Base-by-base conservation (phyloP, 1,140 invertebrate species). In the Eumeta japonica region DNA sequence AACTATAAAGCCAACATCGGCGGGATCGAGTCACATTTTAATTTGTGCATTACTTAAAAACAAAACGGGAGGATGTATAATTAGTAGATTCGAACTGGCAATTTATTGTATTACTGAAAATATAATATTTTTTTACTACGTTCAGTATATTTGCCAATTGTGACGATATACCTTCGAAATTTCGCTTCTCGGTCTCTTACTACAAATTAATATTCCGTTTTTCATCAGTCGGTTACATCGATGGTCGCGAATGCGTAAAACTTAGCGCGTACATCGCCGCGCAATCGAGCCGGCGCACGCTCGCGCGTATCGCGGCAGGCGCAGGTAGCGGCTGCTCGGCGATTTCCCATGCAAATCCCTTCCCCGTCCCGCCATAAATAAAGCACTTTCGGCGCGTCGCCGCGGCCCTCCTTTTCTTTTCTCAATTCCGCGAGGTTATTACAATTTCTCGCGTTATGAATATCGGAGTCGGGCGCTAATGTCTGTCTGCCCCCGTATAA, bases 361-460 rank as follows among this genome's bases (percentile, higher is more conserved):
- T 52, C 51, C 60, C 59, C 50, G 50, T 59, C 58, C 59, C 54
- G 43, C 46, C 45, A 36, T 36, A 36, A 36, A 36, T 36, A 36
- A 24, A 14, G 20, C 27, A 20, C 11, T 20, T 10, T 38, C 16
- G 28, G n/a, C n/a, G n/a, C n/a, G n/a, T n/a, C n/a, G n/a, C n/a
- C n/a, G n/a, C n/a, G n/a, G n/a, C n/a, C 28, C 36, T 30, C 36
- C 36, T 38, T 16, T 16, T 15, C 36, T 28, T 38, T 17, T 28
- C 52, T 52, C 53, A 62, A 59, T 62, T 60, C 51, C 58, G 51
- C 49, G 48, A 53, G 67, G 63, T 72, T 72, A 72, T 72, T 72
- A 70, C 62, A 72, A 72, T 72, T 72, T 72, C 67, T 72, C 65
- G 67, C 65, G 46, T 72, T 72, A 72, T 67, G 65, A 70, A 68